Evolutionary conservation across 2,113 vertebrate genomes (phyloP), one percentile per base, ranked within the genome.

Genomic region (Pteruthius melanotis): DNA sequence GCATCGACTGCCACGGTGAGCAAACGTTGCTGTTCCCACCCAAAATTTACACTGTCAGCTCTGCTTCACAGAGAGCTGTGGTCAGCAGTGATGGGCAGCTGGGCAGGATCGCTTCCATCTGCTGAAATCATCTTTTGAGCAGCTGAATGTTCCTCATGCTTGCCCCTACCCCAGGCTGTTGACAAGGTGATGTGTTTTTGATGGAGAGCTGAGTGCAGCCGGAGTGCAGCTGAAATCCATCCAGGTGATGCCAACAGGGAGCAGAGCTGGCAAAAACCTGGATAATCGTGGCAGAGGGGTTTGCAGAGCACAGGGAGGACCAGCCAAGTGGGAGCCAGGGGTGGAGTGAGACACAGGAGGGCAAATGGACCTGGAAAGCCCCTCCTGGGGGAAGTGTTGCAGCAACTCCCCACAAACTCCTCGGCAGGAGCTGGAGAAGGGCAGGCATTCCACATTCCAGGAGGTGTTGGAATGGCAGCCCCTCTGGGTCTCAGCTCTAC

Each of bases 321-420:
- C 1, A 3, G 14, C 19, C 22, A 3, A 28, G 22, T 0, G 2
- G 59, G 11, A 64, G 16, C 10, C 2, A 7, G 49, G 18, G 13
- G 14, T 35, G 30, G 54, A 70, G 37, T 0, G 1, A 33, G 66
- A 10, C 42, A 50, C 6, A 1, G 40, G 42, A 77, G 53, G 53
- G 9, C 10, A 60, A 13, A 50, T 0, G 2, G 28, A 15, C 13
- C 79, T 37, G 30, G 39, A 35, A 12, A 76, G 7, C 27, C 26
- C 15, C 11, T 81, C 21, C 47, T 83, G 30, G 52, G 14, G 28
- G 31, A 6, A 40, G 10, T 3, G 39, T 59, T 27, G 2, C 11
- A 76, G 28, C 2, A 7, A 21, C 72, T 15, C 18, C 68, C n/a
- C 27, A 13, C 49, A 35, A 31, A 60, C 24, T 19, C 50, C 24